These are phyloP conservation scores for Latrodectus hesperus DNA, from an alignment of 2,888 invertebrate genomes.

Conservation along the genomic window DNA sequence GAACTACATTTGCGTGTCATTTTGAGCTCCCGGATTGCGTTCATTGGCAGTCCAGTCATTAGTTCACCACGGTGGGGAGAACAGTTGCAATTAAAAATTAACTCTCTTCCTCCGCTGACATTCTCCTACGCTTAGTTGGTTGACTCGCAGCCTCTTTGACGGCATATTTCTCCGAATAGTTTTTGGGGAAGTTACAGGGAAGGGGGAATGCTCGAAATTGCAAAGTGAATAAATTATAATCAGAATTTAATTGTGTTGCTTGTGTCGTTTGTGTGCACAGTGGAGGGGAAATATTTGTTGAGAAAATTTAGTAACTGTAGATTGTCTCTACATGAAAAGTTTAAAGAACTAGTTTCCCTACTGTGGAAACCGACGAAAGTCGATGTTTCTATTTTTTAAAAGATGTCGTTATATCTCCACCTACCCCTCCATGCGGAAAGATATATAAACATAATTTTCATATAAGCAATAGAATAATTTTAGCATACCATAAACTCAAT, in stretches of 20 bases:
- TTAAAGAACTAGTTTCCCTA: not conserved
- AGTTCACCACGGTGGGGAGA: conserved; percentile 38
- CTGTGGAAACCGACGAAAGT: not conserved
- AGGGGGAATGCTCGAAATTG: conserved; percentile 2
- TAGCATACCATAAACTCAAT: no score
- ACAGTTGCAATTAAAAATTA: conserved; percentile 57
- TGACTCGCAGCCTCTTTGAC: not conserved
- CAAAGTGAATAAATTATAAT: conserved; percentile 6
- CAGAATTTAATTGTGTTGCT: not conserved
- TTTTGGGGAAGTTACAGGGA: conserved; percentile 11
- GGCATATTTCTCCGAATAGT: conserved; percentile 26
- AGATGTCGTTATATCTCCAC: no score
- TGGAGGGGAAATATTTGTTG: not conserved
- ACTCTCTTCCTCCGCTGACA: conserved; percentile 41
- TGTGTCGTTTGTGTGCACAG: not conserved
- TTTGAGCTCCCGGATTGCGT: conserved; percentile 37
- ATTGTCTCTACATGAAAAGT: not conserved
- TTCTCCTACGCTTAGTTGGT: conserved; percentile 24
- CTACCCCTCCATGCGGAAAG: no score
- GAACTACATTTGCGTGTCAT: conserved; percentile 60
- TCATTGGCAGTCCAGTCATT: conserved; percentile 60
- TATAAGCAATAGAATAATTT: no score
- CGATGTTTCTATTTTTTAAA: not conserved
- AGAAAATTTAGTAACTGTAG: not conserved
- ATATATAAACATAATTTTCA: no score